Conservation (phyloP, 2,888 invertebrate genomes). For the Melanostoma mellinum region DNA sequence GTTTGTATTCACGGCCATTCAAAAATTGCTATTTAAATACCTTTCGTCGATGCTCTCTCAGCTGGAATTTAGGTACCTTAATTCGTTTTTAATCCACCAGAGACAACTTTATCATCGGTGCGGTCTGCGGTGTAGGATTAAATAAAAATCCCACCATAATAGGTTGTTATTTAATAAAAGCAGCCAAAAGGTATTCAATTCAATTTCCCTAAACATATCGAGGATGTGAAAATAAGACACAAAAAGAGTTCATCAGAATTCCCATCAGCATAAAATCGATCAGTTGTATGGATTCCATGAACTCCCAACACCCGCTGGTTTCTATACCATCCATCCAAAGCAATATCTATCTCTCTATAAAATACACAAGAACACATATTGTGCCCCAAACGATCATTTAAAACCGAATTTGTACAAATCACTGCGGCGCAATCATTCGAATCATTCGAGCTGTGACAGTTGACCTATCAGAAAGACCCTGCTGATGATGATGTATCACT, state of each 20-base stretch:
- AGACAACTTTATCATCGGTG: neutral
- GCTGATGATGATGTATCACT: conserved; percentile 75
- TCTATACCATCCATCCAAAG: conserved; percentile 61
- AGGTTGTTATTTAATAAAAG: conserved; percentile 6
- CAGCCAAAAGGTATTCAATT: conserved; percentile 29
- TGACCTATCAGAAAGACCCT: conserved; percentile 74
- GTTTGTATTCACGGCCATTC: too few species aligned
- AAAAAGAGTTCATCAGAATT: conserved; percentile 62
- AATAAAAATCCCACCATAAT: conserved; percentile 16
- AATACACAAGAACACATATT: conserved; percentile 45
- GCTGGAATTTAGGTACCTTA: too few species aligned
- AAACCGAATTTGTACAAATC: conserved; percentile 72
- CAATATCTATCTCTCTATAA: conserved; percentile 48
- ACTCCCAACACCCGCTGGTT: conserved; percentile 72
- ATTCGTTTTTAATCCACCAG: neutral
- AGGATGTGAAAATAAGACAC: conserved; percentile 32
- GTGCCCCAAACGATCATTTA: conserved; percentile 67
- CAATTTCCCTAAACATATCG: conserved; percentile 49
- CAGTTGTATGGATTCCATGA: conserved; percentile 71
- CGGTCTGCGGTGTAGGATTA: conserved; percentile 3
- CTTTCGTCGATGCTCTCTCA: too few species aligned
- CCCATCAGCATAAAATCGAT: conserved; percentile 65
- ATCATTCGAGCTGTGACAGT: conserved; percentile 75
- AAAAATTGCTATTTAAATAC: too few species aligned
- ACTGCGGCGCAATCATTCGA: conserved; percentile 72